phyloP scores from a whole-genome alignment of 2,888 invertebrate species.

The Drosophila hamatofila region DNA sequence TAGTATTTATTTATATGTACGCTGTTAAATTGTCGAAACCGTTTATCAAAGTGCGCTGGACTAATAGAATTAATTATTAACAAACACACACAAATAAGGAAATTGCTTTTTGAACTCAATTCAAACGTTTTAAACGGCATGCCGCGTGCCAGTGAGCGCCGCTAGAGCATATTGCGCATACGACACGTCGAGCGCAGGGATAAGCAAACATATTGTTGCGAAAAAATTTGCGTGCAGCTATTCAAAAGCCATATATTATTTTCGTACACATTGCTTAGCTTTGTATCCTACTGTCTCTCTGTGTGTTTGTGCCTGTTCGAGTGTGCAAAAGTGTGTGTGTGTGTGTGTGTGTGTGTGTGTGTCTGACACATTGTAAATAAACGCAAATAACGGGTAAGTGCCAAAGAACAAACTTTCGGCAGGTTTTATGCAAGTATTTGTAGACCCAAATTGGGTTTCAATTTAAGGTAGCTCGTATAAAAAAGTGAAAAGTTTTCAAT shows the following conservation, averaged over 20 bases:
- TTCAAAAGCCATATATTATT: constrained; percentile 45
- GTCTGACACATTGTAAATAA: constrained; percentile 34
- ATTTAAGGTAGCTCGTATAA: constrained; percentile 5
- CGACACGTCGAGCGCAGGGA: constrained; percentile 69
- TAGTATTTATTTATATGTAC: constrained; percentile 2
- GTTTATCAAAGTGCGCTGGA: constrained; percentile 30
- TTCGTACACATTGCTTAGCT: constrained; percentile 27
- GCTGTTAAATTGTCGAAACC: constrained; percentile 20
- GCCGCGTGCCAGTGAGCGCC: constrained; percentile 33
- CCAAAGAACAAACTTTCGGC: background rate
- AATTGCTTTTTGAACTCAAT: constrained; percentile 52
- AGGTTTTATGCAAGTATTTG: background rate
- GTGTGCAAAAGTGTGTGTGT: background rate
- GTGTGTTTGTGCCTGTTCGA: background rate
- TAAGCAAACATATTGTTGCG: constrained; percentile 74
- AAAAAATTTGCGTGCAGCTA: constrained; percentile 54
- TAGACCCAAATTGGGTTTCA: constrained; percentile 11
- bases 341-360: background rate
- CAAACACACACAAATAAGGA: constrained; percentile 57
- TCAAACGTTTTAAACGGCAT: constrained; percentile 33
- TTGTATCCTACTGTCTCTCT: constrained; percentile 2
- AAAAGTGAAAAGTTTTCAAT: background rate
- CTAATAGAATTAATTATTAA: constrained; percentile 63
- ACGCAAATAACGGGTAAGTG: constrained; percentile 46
- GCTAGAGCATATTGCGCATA: constrained; percentile 76